Conservation (phyloP, 1,140 invertebrate genomes). For the Olivierus martensii region DNA sequence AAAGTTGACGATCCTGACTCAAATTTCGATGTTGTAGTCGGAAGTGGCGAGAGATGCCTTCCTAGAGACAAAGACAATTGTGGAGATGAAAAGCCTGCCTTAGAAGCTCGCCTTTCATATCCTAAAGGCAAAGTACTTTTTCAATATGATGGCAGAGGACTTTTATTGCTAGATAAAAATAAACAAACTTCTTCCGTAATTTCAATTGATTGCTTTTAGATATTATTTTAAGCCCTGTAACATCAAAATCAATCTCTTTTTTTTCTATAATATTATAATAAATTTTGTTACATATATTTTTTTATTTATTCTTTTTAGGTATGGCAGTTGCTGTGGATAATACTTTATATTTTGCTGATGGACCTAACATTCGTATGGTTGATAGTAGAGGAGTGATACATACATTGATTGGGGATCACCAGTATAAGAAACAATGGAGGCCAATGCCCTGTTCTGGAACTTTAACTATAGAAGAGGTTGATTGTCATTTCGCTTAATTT, state of each 20-base stretch:
- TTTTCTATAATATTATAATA: no score
- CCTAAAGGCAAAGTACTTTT: slow-evolving; percentile 54
- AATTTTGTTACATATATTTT: not conserved
- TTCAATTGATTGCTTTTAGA: no score
- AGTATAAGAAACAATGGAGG: slow-evolving; percentile 90
- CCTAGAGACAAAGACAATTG: slow-evolving; percentile 89
- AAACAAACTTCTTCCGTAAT: no score
- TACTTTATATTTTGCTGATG: slow-evolving; percentile 79
- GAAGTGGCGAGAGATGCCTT: slow-evolving; percentile 84
- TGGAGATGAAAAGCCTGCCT: slow-evolving; percentile 79
- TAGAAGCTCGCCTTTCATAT: slow-evolving; percentile 84
- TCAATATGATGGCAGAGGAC: no score
- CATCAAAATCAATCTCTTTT: no score
- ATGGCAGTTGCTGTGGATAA: slow-evolving; percentile 72
- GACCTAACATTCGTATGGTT: slow-evolving; percentile 82
- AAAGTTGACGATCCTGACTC: slow-evolving; percentile 20
- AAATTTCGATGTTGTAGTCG: slow-evolving; percentile 34
- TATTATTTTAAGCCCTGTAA: no score
- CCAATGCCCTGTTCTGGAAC: slow-evolving; percentile 90
- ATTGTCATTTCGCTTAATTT: not conserved
- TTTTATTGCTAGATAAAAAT: no score
- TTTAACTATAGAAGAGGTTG: slow-evolving; percentile 67
- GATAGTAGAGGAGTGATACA: slow-evolving; percentile 82
- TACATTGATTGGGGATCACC: slow-evolving; percentile 87
- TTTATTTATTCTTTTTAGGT: slow-evolving; percentile 28